Conservation (phyloP, 2,888 invertebrate species). For the Ametastegia equiseti region DNA sequence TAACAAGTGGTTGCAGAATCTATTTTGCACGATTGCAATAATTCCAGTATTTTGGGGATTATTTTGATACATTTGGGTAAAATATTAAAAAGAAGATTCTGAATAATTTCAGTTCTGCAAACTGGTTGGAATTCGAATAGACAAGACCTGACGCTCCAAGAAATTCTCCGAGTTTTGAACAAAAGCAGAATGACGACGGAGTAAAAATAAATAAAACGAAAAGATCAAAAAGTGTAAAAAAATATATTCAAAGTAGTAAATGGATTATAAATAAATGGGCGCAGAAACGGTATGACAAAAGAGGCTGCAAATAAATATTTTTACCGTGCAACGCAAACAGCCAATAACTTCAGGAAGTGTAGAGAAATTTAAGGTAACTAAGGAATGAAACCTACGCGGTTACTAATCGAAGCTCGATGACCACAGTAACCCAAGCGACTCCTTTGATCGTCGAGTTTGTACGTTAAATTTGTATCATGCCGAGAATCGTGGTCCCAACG, state of each 20-base stretch:
- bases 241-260: constrained; percentile 29
- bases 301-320: constrained; percentile 58
- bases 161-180: constrained; percentile 21
- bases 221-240: constrained; percentile 52
- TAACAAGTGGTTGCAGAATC: not conserved
- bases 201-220: constrained; percentile 50
- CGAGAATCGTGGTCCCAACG: constrained; percentile 19
- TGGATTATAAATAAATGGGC: not conserved
- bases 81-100: no score
- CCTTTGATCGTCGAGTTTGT: constrained; percentile 57
- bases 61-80: not conserved
- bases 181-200: constrained; percentile 30
- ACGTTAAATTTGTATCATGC: constrained; percentile 30
- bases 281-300: constrained; percentile 53
- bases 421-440: constrained; percentile 75
- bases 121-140: not conserved
- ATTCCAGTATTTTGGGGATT: not conserved
- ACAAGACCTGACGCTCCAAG: constrained; percentile 36
- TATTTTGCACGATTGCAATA: not conserved
- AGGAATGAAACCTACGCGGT: constrained; percentile 63
- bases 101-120: not conserved
- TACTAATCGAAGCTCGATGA: constrained; percentile 73
- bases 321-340: constrained; percentile 63
- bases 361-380: constrained; percentile 47
- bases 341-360: constrained; percentile 55